A percentile compares a stretch with the other conserved stretches of the same genome.
These are phyloP conservation scores for Rousettus leschenaultii DNA, from an alignment of 2,113 vertebrate species.

Conservation along the genomic window DNA sequence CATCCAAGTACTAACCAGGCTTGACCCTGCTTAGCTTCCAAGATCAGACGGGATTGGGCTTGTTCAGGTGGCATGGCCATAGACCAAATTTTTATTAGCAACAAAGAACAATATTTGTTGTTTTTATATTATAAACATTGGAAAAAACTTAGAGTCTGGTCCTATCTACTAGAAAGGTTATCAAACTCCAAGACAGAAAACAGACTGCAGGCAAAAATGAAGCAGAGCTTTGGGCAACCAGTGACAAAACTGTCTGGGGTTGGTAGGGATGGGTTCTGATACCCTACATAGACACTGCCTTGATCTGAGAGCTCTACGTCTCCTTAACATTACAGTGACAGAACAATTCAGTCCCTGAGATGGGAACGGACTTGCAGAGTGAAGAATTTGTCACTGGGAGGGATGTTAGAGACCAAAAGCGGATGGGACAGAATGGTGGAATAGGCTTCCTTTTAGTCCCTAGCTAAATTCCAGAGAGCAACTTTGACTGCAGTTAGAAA, in stretches of 20 bases:
- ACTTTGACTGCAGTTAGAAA: neutral
- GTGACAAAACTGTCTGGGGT: neutral
- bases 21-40: no score
- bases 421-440: neutral
- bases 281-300: neutral
- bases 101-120: neutral
- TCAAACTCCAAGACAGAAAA: neutral
- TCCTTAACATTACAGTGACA: neutral
- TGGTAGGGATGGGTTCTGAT: neutral
- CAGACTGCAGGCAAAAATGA: neutral
- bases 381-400: neutral
- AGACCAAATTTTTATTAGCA: conserved; percentile 6
- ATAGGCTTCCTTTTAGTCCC: neutral
- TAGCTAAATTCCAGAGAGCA: neutral
- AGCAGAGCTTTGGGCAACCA: neutral
- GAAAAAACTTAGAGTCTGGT: neutral
- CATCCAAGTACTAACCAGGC: no score
- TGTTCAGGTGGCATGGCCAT: no score
- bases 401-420: neutral
- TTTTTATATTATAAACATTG: neutral
- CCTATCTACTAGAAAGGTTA: neutral
- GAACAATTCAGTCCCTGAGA: neutral
- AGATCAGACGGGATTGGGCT: no score
- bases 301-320: neutral
- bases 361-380: neutral